phyloP scores from a whole-genome alignment of 2,113 vertebrate genomes.

The Burhinus bistriatus region DNA sequence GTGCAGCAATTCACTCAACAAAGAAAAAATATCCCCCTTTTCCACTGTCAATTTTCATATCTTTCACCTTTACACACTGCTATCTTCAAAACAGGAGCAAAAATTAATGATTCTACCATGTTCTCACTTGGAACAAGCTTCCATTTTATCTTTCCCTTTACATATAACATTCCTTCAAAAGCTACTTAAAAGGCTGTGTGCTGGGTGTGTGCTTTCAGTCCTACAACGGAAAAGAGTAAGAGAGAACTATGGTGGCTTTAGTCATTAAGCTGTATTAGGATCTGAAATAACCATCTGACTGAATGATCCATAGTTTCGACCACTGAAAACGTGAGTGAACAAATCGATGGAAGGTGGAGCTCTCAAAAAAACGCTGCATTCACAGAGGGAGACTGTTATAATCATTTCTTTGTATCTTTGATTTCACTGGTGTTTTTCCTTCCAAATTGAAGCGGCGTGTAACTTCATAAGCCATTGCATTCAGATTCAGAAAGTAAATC shows the following conservation, averaged over 20 bases:
- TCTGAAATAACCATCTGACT: neutral
- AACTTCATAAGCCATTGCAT: neutral
- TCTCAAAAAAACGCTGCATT: neutral
- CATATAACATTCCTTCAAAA: neutral
- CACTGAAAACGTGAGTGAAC: neutral
- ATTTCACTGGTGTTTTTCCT: neutral
- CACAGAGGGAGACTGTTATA: neutral
- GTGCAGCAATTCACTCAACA: fast-evolving
- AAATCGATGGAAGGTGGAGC: neutral
- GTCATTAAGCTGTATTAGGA: neutral
- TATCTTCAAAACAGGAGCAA: neutral
- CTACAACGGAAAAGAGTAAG: neutral
- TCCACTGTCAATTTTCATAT: neutral
- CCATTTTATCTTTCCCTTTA: neutral
- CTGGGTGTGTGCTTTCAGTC: neutral
- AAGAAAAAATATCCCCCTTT: neutral
- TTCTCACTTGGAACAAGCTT: neutral
- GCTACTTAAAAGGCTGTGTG: fast-evolving
- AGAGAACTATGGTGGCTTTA: neutral
- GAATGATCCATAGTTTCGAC: neutral
- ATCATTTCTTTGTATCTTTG: neutral
- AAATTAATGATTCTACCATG: neutral
- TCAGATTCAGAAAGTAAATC: neutral
- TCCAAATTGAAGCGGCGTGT: neutral
- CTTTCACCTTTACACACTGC: neutral